These are phyloP conservation scores for Chloroclystis v-ata DNA, from an alignment of 2,888 invertebrate genomes.

Conservation along the genomic window DNA sequence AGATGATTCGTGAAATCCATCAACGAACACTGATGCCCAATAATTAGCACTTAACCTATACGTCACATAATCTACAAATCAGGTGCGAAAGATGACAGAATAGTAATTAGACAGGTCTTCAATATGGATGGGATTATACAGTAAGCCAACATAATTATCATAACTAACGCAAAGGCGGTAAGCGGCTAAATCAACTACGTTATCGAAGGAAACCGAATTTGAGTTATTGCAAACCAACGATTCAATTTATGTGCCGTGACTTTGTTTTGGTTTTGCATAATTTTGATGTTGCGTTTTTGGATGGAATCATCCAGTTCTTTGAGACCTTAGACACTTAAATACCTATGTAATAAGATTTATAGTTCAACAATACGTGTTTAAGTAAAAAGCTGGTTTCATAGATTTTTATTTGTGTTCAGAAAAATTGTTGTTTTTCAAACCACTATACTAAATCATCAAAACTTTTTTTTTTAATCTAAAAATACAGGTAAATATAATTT, in stretches of 20 bases:
- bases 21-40: background rate
- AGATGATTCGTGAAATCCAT: background rate
- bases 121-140: conserved; percentile 32
- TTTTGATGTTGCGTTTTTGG: conserved; percentile 9
- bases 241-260: conserved; percentile 19
- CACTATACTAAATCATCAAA: too few species aligned
- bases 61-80: conserved; percentile 30
- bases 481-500: too few species aligned
- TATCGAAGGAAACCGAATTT: conserved; percentile 28
- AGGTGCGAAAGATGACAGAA: conserved; percentile 31
- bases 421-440: too few species aligned
- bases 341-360: too few species aligned
- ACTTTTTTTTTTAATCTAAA: too few species aligned
- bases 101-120: conserved; percentile 29
- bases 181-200: conserved; percentile 29
- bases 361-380: too few species aligned
- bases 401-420: too few species aligned
- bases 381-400: too few species aligned
- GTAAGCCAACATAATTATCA: conserved; percentile 31
- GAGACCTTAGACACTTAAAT: too few species aligned
- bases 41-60: conserved; percentile 16
- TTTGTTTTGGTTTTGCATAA: conserved; percentile 18
- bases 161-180: conserved; percentile 29
- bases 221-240: conserved; percentile 24
- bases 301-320: too few species aligned